Conservation (phyloP, 2,888 invertebrate species). For the Neoitamus cyanurus region DNA sequence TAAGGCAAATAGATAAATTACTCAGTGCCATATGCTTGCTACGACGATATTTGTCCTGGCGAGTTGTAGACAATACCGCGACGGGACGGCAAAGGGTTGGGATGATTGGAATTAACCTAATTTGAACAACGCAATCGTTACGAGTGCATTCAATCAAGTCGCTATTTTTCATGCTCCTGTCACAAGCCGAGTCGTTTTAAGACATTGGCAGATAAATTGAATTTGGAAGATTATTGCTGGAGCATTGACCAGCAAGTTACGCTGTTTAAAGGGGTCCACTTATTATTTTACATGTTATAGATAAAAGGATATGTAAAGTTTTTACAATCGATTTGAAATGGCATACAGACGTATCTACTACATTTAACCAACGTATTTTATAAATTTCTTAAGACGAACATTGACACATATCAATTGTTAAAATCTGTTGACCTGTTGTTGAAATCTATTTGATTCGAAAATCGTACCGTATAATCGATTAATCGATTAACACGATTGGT, state of each 20-base stretch:
- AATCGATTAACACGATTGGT: no score
- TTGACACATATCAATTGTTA: no score
- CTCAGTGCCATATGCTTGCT: slow-evolving; percentile 5
- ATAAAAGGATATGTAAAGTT: no score
- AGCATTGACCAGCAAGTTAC: neutral
- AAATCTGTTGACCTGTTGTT: no score
- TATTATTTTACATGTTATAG: no score
- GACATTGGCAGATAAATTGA: neutral
- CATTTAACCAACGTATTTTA: no score
- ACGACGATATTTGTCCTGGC: neutral
- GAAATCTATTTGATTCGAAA: no score
- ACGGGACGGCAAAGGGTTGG: neutral
- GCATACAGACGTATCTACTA: no score
- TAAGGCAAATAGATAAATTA: slow-evolving; percentile 3
- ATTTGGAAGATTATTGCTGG: neutral
- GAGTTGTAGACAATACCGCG: neutral
- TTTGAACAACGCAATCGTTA: neutral
- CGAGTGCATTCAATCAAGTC: neutral
- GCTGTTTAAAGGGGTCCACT: neutral
- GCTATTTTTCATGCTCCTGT: neutral
- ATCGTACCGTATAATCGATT: no score
- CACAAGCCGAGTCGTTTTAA: neutral
- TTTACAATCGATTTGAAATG: no score
- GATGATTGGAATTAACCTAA: neutral
- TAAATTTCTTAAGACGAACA: no score